Base-by-base conservation (phyloP, 2,113 vertebrate species). In the Oreochromis aureus region DNA sequence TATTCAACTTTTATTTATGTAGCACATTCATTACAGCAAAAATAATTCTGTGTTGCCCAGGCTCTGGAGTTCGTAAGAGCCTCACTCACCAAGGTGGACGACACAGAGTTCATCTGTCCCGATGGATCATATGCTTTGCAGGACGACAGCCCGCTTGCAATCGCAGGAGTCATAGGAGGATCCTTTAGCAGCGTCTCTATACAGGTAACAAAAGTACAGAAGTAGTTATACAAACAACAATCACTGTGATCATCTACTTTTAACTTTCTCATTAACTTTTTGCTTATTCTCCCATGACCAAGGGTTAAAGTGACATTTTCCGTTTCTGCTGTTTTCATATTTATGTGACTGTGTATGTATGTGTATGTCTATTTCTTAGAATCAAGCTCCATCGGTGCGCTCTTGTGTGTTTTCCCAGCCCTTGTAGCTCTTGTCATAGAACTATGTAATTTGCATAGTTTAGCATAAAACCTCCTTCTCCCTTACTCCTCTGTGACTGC, bases 151-250 rank as follows among this genome's bases (percentile, higher is more conserved):
- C 98, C 99, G 0, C 95, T 99, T n/a, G 96, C 98, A 66, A 99
- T 99, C 5, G 98, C 98, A 2, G 98, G 97, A 12, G 98, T 99
- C 90, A 99, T 99, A 15, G 98, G 99, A 0, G 99, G 99, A 7
- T 99, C 99, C 59, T 99, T 98, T 81, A 99, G 98, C 96, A 99
- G 99, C 1, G 99, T 99, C 81, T 99, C 98, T 81, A 99, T 99
- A 96, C 98, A 99, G 98, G 99, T 99, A 96, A 97, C 10, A 18
- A 54, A 66, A 55, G 41, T n/a, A 27, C 46, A 63, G n/a, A 22
- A 16, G 12, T 69, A 58, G 41, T 27, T 34, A 15, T 41, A 16
- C 58, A 48, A 41, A 71, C 44, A 39, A 19, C 22, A 84, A 82
- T n/a, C 12, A 41, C 34, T n/a, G 19, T 39, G 10, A 73, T 81